Percentiles rank a stretch among this genome's conserved stretches.
phyloP scores from a whole-genome alignment of 1,140 invertebrate species.

The Drosophila lini region DNA sequence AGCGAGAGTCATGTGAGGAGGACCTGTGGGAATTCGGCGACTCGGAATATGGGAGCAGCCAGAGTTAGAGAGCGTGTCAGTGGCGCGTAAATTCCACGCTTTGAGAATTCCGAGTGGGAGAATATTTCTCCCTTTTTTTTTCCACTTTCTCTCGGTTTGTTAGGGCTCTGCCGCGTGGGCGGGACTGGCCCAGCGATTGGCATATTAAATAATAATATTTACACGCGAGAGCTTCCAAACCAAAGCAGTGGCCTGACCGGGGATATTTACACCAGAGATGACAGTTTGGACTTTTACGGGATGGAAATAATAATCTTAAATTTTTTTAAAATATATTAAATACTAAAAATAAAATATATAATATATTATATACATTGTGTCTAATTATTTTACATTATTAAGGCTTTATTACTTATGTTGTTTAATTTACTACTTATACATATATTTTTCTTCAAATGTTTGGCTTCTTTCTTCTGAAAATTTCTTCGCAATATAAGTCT shows the following conservation, averaged over 20 bases:
- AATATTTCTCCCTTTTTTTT: slow-evolving; percentile 11
- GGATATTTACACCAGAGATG: slow-evolving; percentile 21
- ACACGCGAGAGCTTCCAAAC: slow-evolving; percentile 55
- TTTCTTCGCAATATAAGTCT: background rate
- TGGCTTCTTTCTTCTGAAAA: background rate
- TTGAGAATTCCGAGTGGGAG: slow-evolving; percentile 14
- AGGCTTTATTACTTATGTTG: background rate
- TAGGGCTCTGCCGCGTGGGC: background rate
- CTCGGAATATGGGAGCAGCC: background rate
- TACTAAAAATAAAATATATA: no score
- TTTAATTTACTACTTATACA: background rate
- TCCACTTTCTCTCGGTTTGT: background rate
- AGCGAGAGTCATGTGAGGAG: slow-evolving; percentile 28
- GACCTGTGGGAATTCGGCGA: slow-evolving; percentile 5
- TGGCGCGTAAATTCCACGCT: slow-evolving; percentile 40
- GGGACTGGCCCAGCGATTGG: slow-evolving; percentile 48
- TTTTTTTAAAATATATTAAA: no score
- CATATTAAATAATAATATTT: slow-evolving; percentile 83
- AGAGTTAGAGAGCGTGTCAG: slow-evolving; percentile 36
- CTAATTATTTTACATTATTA: background rate
- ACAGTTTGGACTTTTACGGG: no score
- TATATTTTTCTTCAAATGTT: background rate
- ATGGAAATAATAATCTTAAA: no score
- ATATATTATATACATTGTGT: no score
- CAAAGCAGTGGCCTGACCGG: slow-evolving; percentile 29